These are phyloP conservation scores for Ciconia maguari DNA, from an alignment of 2,113 vertebrate genomes.

Conservation along the genomic window DNA sequence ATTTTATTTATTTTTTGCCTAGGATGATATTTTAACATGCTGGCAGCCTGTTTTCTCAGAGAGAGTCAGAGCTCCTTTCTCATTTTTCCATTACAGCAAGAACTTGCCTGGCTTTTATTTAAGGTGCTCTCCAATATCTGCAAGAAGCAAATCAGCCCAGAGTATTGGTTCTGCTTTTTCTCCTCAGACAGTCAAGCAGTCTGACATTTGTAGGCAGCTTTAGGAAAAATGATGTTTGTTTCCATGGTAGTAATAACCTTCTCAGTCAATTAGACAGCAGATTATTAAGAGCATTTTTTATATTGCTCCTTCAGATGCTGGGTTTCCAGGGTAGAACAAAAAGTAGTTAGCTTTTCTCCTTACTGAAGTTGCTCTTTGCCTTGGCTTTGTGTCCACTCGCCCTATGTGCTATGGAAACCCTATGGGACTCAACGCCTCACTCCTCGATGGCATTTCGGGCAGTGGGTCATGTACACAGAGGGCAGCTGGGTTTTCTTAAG, in stretches of 20 bases:
- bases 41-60: neutral
- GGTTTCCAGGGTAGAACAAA: neutral
- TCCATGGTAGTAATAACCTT: neutral
- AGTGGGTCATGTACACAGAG: neutral
- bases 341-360: neutral
- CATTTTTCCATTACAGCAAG: conserved; percentile 30
- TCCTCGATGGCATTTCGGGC: neutral
- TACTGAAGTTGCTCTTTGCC: neutral
- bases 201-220: neutral
- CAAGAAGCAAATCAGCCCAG: neutral
- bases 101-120: neutral
- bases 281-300: neutral
- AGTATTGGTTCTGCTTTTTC: neutral
- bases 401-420: neutral
- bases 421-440: rapidly evolving
- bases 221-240: neutral
- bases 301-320: neutral
- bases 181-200: neutral
- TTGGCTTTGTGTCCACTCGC: neutral
- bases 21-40: neutral
- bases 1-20: neutral
- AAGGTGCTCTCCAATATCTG: neutral
- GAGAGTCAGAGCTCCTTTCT: neutral
- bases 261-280: neutral
- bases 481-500: neutral